Evolutionary conservation across 2,797 vertebrate species (phyloP).

Genomic region (Synanceia verrucosa): DNA sequence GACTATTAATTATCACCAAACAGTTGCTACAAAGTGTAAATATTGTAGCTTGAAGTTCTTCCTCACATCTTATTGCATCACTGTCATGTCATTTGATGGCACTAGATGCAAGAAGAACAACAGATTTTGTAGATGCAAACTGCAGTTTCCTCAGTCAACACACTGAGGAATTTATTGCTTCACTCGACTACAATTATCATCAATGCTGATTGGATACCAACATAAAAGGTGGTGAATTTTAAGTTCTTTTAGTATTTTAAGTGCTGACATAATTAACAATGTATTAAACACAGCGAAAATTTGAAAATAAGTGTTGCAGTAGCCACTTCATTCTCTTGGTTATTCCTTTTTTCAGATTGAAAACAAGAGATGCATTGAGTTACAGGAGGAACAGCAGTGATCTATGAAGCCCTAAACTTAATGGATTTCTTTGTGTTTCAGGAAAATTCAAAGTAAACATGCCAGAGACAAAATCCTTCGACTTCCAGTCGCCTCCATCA

Average conservation of each 20-base stretch:
- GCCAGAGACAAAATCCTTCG: conserved; percentile 51
- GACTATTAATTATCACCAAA: no score
- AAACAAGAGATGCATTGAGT: not conserved
- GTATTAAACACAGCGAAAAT: not conserved
- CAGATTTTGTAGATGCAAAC: no score
- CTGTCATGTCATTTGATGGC: no score
- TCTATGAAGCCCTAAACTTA: not conserved
- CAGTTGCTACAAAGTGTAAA: no score
- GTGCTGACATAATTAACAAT: not conserved
- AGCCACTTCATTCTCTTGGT: not conserved
- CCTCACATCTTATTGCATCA: no score
- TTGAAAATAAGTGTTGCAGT: not conserved
- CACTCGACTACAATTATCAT: no score
- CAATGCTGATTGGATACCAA: no score
- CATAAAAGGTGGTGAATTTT: no score
- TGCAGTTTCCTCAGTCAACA: no score
- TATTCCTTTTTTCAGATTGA: no score
- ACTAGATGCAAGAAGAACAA: not conserved
- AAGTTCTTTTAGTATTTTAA: not conserved
- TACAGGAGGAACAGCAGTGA: not conserved
- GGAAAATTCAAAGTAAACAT: conserved; percentile 64
- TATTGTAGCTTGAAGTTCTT: no score
- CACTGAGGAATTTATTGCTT: no score
- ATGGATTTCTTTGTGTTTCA: conserved; percentile 48
- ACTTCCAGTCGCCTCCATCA: conserved; percentile 80